These are phyloP conservation scores for Poliocrania exsul DNA, from an alignment of 2,797 vertebrate genomes.

Conservation along the genomic window DNA sequence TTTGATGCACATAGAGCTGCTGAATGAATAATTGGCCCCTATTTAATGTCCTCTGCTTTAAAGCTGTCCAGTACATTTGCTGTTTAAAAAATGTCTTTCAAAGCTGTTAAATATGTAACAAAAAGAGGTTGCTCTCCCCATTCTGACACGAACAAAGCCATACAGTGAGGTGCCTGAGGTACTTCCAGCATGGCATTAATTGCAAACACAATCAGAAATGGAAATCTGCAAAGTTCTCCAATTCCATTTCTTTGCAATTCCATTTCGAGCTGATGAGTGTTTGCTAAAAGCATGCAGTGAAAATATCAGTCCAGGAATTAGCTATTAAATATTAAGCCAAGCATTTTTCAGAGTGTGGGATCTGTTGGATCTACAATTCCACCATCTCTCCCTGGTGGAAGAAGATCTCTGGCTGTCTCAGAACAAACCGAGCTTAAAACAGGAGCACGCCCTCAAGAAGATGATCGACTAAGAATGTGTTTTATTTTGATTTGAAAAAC, in stretches of 20 bases:
- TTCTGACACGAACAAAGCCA: slow-evolving; percentile 65
- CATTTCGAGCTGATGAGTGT: background rate
- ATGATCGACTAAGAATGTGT: slow-evolving; percentile 50
- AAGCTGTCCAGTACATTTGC: slow-evolving; percentile 48
- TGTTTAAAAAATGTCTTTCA: slow-evolving; percentile 61
- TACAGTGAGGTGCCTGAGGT: slow-evolving; percentile 48
- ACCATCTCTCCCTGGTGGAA: background rate
- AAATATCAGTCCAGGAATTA: background rate
- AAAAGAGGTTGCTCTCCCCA: slow-evolving; percentile 56
- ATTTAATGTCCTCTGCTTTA: slow-evolving; percentile 65
- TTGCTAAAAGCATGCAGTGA: background rate
- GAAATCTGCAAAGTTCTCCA: slow-evolving; percentile 28
- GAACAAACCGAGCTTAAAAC: slow-evolving; percentile 35
- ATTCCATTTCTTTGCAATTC: background rate
- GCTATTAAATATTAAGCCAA: background rate
- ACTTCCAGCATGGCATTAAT: slow-evolving; percentile 48
- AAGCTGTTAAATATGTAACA: slow-evolving; percentile 70
- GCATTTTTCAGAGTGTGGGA: background rate
- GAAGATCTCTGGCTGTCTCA: slow-evolving; percentile 25
- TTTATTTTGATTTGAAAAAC: slow-evolving; percentile 68
- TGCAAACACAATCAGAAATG: slow-evolving; percentile 35
- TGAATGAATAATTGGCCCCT: slow-evolving; percentile 54
- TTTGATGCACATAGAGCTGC: slow-evolving; percentile 40
- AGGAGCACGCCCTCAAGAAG: background rate
- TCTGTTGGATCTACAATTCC: background rate